Percentiles rank a stretch among this genome's conserved stretches.
Evolutionary conservation across 1,140 invertebrate genomes (phyloP).

Genomic region (Halyomorpha halys): DNA sequence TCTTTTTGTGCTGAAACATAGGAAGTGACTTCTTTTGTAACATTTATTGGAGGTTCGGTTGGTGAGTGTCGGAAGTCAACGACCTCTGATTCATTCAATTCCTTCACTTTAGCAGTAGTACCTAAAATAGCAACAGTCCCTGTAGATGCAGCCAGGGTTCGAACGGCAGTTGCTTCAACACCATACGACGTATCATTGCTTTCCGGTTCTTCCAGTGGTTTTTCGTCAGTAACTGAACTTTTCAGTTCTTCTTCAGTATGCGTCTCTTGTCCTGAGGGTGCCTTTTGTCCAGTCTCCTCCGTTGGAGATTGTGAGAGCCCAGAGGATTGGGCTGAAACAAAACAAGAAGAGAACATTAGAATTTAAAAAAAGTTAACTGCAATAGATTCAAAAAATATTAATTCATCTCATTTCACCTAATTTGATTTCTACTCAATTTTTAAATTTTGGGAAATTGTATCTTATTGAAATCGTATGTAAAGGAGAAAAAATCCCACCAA

Average conservation of each 20-base stretch:
- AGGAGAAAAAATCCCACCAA: no score
- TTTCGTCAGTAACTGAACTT: slow-evolving; percentile 13
- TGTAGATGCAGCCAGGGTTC: slow-evolving; percentile 30
- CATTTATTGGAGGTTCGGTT: background rate
- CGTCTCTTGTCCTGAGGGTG: background rate
- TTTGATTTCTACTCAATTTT: no score
- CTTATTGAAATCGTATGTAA: no score
- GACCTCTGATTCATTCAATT: background rate
- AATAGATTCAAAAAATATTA: no score
- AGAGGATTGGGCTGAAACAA: slow-evolving; percentile 28
- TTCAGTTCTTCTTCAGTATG: slow-evolving; percentile 16
- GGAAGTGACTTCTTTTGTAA: background rate
- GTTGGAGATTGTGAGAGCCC: slow-evolving; percentile 29
- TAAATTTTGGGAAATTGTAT: no score
- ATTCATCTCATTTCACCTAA: no score
- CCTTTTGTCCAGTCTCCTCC: slow-evolving; percentile 25
- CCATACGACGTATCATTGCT: slow-evolving; percentile 30
- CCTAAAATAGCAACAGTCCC: slow-evolving; percentile 32
- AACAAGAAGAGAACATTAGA: slow-evolving; percentile 9
- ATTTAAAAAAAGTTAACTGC: background rate
- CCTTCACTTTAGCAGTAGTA: slow-evolving; percentile 30
- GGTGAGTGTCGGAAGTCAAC: background rate
- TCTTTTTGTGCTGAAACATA: background rate
- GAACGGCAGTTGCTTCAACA: slow-evolving; percentile 32
- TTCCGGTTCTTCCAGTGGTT: slow-evolving; percentile 27